phyloP scores from a whole-genome alignment of 92 coral and sea anemone genomes.

The Phenganax subtilis region DNA sequence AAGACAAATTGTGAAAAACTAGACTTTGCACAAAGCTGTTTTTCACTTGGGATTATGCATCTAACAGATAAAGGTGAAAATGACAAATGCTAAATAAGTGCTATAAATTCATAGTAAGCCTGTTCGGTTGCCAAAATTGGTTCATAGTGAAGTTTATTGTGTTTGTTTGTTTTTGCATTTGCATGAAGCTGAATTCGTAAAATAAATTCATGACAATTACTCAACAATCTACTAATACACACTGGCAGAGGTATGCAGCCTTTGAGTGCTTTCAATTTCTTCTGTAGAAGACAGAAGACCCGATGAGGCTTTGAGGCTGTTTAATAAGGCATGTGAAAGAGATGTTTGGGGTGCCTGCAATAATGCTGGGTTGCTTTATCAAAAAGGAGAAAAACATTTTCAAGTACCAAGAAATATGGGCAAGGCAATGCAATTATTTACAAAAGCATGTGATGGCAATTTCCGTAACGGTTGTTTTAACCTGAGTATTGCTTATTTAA shows the following conservation, averaged over 20 bases:
- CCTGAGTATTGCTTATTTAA: conserved; percentile 73
- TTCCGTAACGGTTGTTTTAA: conserved; percentile 90
- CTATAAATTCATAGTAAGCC: not conserved
- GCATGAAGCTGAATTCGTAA: too few relatives aligned
- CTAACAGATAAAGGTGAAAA: conserved; percentile 71
- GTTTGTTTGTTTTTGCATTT: not conserved
- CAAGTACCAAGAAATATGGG: conserved; percentile 62
- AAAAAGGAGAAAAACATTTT: conserved; percentile 76
- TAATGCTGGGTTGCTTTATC: conserved; percentile 90
- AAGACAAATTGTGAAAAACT: conserved; percentile 75
- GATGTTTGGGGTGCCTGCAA: conserved; percentile 83
- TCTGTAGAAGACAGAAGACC: conserved; percentile 75
- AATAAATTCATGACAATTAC: too few relatives aligned
- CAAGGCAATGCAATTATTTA: conserved; percentile 72
- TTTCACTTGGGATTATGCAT: conserved; percentile 79
- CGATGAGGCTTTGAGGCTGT: conserved; percentile 75
- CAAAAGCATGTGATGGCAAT: conserved; percentile 67
- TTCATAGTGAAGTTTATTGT: not conserved
- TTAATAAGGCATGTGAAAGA: conserved; percentile 68
- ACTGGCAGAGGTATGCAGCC: too few relatives aligned
- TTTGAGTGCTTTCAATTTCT: too few relatives aligned
- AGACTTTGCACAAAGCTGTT: conserved; percentile 80
- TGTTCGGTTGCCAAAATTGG: not conserved
- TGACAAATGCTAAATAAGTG: not conserved
- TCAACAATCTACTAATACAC: too few relatives aligned